Evolutionary conservation across 2,888 invertebrate species (phyloP), one percentile per base, ranked within the genome.

Genomic region (Mesoligia furuncula): DNA sequence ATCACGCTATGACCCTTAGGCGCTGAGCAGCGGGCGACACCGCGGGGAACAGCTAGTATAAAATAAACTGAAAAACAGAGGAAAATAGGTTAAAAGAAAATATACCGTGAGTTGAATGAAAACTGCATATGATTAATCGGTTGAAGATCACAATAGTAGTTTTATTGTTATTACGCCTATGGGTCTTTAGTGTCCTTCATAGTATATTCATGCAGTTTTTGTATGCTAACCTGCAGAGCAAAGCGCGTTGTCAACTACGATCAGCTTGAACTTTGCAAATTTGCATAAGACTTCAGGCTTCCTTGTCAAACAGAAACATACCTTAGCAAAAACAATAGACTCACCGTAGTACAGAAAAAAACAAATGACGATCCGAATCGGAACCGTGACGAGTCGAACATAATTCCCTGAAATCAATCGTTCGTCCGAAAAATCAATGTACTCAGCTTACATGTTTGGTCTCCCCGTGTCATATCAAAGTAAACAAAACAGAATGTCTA

Each of bases 401-500:
- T 15, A 24, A 7, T 20, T 67, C 4, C 15, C 24, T 61, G 57
- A 68, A 71, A 54, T 24, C 36, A 75, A 36, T n/a, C 3, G 42
- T n/a, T 2, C 48, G 39, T 51, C 42, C n/a, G 6, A 36, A 51
- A 51, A 17, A 59, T 36, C n/a, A 68, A 59, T 31, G 9, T 17
- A 6, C 45, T 69, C 36, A 24, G 24, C 13, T 57, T 39, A 45
- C 24, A 80, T 75, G 80, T 79, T 59, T 59, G 54, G 57, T 45
- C 36, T 70, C 8, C 39, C 36, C 7, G n/a, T 45, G 27, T 65
- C 65, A 31, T 61, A 67, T 48, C 39, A 84, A 54, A 61, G 45
- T 66, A 81, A 74, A 74, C 45, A 85, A 70, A 80, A 59, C 65
- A 65, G 9, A 82, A 54, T 84, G n/a, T 84, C 42, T 67, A 57